A percentile compares a stretch with the other conserved stretches of the same genome.
Conservation (phyloP, 2,113 vertebrate genomes). For the Oenanthe melanoleuca region DNA sequence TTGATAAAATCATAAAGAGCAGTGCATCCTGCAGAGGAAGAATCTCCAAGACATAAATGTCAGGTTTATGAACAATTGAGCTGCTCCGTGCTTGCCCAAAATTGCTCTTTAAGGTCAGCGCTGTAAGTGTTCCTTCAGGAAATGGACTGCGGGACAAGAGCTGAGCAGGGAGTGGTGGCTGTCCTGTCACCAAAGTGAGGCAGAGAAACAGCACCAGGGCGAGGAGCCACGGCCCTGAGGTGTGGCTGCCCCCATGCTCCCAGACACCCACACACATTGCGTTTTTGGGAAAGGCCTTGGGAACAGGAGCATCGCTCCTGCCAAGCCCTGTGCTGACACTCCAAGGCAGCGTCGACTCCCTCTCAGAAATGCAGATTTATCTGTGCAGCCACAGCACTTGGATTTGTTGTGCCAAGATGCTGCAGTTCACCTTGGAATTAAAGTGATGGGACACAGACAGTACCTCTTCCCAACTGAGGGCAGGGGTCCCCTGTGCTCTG, state of each 20-base stretch:
- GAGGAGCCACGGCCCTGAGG: neutral
- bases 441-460: fast-evolving
- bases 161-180: neutral
- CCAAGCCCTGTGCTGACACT: neutral
- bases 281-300: neutral
- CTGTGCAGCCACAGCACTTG: neutral
- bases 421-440: neutral
- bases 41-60: slow-evolving; percentile 73
- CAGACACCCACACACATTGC: fast-evolving
- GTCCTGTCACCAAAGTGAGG: neutral
- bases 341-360: fast-evolving
- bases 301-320: neutral
- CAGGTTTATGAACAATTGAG: slow-evolving; percentile 79
- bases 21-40: slow-evolving; percentile 44
- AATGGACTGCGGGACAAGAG: neutral
- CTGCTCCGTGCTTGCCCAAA: slow-evolving; percentile 60
- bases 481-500: neutral
- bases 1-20: slow-evolving; percentile 74
- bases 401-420: fast-evolving
- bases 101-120: slow-evolving; percentile 77
- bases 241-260: neutral
- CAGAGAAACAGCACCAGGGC: fast-evolving
- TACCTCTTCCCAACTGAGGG: fast-evolving
- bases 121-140: slow-evolving; percentile 50
- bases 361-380: neutral